phyloP scores from a whole-genome alignment of 2,888 invertebrate genomes.

The Eudemis profundana region DNA sequence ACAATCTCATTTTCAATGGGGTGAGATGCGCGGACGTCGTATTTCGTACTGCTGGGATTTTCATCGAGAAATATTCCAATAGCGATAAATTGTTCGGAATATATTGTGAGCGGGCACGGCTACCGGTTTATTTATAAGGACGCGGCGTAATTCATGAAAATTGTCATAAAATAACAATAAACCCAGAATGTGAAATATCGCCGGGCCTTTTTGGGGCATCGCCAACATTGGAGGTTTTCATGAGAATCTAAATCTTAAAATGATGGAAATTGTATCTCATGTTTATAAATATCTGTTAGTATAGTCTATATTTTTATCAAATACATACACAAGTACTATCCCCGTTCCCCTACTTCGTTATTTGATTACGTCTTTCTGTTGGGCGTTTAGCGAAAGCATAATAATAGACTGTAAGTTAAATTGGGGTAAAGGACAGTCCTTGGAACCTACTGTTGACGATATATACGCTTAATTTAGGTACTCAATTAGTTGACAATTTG shows the following conservation, averaged over 20 bases:
- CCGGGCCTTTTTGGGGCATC: constrained; percentile 25
- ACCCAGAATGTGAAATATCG: constrained; percentile 22
- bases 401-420: no score
- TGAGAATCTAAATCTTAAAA: constrained; percentile 11
- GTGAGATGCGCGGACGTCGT: constrained; percentile 30
- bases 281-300: not conserved
- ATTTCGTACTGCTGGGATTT: constrained; percentile 56
- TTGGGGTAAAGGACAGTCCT: no score
- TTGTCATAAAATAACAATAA: constrained; percentile 39
- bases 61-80: constrained; percentile 70
- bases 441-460: no score
- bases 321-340: no score
- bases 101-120: constrained; percentile 62
- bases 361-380: no score
- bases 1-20: constrained; percentile 29
- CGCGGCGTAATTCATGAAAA: constrained; percentile 48
- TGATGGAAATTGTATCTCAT: not conserved
- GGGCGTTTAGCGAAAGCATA: no score
- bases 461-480: no score
- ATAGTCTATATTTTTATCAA: not conserved
- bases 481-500: no score
- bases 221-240: constrained; percentile 8
- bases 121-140: constrained; percentile 63
- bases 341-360: no score
- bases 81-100: constrained; percentile 70